phyloP scores from a whole-genome alignment of 1,140 invertebrate species.

The Aethina tumida region DNA sequence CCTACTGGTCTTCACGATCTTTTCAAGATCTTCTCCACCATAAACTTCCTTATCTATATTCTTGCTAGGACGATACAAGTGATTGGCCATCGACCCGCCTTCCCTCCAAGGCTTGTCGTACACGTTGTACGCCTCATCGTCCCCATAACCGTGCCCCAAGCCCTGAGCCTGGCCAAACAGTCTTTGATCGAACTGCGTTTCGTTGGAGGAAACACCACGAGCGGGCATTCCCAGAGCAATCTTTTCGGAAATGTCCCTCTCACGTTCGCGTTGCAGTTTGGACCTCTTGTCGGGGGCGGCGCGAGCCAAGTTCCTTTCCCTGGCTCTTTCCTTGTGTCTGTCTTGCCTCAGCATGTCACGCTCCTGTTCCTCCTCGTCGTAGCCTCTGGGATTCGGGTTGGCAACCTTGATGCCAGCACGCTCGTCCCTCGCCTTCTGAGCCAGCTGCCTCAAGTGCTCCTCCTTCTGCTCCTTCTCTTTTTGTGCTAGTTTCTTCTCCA shows the following conservation, averaged over 20 bases:
- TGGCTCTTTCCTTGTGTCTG: conserved; percentile 80
- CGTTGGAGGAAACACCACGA: conserved; percentile 60
- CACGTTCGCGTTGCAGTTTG: conserved; percentile 80
- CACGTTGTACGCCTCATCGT: conserved; percentile 96
- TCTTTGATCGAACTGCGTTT: conserved; percentile 90
- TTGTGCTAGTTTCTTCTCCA: conserved; percentile 93
- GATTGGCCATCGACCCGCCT: conserved; percentile 68
- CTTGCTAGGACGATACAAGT: conserved; percentile 87
- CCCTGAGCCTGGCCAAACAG: conserved; percentile 94
- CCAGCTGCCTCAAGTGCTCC: conserved; percentile 83
- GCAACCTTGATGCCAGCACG: conserved; percentile 67
- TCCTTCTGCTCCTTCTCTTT: conserved; percentile 99
- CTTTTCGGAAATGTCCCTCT: conserved; percentile 97
- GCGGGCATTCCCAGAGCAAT: conserved; percentile 95
- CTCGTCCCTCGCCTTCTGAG: conserved; percentile 92
- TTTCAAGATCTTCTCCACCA: conserved; percentile 70
- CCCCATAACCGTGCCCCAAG: conserved; percentile 85
- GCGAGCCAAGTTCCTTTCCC: conserved; percentile 86
- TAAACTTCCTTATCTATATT: conserved; percentile 87
- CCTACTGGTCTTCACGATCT: conserved; percentile 80
- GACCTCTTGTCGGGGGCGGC: conserved; percentile 92
- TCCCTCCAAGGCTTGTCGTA: conserved; percentile 94
- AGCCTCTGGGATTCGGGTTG: conserved; percentile 25
- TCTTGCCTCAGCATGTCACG: conserved; percentile 84
- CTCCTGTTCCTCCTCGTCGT: conserved; percentile 66